Base-by-base conservation (phyloP, 2,888 invertebrate species). In the Cephonodes hylas region DNA sequence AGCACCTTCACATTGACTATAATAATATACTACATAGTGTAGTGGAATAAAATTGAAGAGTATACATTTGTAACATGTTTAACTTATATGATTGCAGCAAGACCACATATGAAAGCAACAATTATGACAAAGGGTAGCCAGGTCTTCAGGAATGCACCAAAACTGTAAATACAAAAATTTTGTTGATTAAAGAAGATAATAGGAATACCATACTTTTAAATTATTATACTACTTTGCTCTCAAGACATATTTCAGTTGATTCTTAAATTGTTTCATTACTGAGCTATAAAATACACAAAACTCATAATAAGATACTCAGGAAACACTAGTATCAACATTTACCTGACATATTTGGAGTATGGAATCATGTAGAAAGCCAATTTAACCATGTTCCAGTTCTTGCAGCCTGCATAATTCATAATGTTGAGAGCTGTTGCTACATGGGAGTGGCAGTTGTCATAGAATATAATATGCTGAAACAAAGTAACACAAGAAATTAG, bases 391-490 rank as follows among this genome's bases (percentile, higher is more conserved):
- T 99, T 99, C 98, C 98, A 99, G 61, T 93, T 94, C 22, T 91
- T 93, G 53, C 94, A 95, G 64, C 95, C 94, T 62, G 95, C 93
- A 80, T 99, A 99, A 58, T 93, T 93, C 99, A 99, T 99, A 57
- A 96, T 90, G 84, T 97, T 97, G 23, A 99, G 92, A 0, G 99
- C 98, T 65, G 95, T 95, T 0, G 99, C 99, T 31, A 99, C 99
- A 86, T 99, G 99, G 0, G 99, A 99, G 86, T 99, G 99, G 79
- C 99, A 99, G 87, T 99, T 99, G 88, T 99, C 99, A 84, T 98
- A 99, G 80, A 95, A 96, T 65, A 99, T 89, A 84, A 99, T 99
- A 83, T 99, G 99, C 96, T 97, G 90, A 57, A 93, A 93, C 81
- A 59, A 63, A 62, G 63, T 66, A 53, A 65, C 18, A 46, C 5